These are phyloP conservation scores for Cabera pusaria DNA, from an alignment of 2,888 invertebrate species.

Conservation along the genomic window DNA sequence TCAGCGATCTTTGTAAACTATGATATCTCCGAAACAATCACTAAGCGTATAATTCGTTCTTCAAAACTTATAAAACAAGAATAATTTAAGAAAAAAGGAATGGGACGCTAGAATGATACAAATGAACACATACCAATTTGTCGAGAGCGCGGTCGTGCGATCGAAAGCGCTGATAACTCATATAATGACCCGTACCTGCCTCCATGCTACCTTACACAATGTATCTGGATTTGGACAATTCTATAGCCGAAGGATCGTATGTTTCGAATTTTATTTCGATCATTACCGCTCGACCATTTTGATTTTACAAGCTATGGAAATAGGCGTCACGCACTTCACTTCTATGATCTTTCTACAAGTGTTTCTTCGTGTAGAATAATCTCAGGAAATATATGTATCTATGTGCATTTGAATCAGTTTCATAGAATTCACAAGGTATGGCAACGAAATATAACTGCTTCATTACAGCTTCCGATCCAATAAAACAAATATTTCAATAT, in stretches of 20 bases:
- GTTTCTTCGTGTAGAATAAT: too few relatives aligned
- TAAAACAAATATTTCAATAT: conserved; percentile 23
- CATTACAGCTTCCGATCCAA: conserved; percentile 28
- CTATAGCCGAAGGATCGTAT: conserved; percentile 10
- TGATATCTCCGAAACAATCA: conserved; percentile 31
- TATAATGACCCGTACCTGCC: conserved; percentile 61
- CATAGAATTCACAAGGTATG: too few relatives aligned
- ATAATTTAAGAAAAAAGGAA: conserved; percentile 36
- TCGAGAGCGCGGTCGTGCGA: conserved; percentile 55
- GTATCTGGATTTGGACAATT: conserved; percentile 11
- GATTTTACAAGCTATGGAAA: too few relatives aligned
- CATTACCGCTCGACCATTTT: conserved; percentile 6
- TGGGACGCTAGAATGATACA: conserved; percentile 32
- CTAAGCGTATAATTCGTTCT: conserved; percentile 29
- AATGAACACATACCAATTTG: conserved; percentile 51
- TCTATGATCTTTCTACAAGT: too few relatives aligned
- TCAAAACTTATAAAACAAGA: conserved; percentile 34
- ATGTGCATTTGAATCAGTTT: too few relatives aligned
- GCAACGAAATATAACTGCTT: too few relatives aligned
- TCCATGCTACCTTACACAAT: conserved; percentile 28
- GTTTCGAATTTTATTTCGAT: conserved; percentile 15
- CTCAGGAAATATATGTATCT: too few relatives aligned
- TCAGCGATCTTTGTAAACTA: conserved; percentile 17
- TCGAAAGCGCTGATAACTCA: conserved; percentile 57
- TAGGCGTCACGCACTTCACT: too few relatives aligned